A percentile compares a stretch with the other conserved stretches of the same genome.
phyloP scores from a whole-genome alignment of 1,140 invertebrate genomes.

The Pachypeltis micranthus region DNA sequence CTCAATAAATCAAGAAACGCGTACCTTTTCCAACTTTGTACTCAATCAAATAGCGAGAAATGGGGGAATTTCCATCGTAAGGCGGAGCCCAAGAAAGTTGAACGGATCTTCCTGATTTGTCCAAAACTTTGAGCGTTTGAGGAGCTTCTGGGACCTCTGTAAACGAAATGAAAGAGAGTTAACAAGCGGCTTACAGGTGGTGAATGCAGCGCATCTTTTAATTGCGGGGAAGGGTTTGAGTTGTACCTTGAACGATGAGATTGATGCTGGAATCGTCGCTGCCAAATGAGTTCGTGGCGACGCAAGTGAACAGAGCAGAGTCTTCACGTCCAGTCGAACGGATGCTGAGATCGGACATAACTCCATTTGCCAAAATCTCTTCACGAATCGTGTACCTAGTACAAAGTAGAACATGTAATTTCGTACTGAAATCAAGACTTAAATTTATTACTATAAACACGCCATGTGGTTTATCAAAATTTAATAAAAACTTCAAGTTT shows the following conservation, averaged over 20 bases:
- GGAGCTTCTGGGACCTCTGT: constrained; percentile 87
- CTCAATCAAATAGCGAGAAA: constrained; percentile 83
- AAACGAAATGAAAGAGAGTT: constrained; percentile 21
- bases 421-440: too few species aligned
- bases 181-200: too few species aligned
- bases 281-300: constrained; percentile 88
- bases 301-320: constrained; percentile 86
- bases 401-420: too few species aligned
- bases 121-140: constrained; percentile 76
- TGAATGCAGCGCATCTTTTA: too few species aligned
- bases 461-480: too few species aligned
- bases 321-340: constrained; percentile 79
- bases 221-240: too few species aligned
- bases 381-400: constrained; percentile 83
- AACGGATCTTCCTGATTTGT: constrained; percentile 80
- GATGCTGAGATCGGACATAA: constrained; percentile 78
- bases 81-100: constrained; percentile 85
- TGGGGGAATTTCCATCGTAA: constrained; percentile 89
- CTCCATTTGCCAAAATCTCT: constrained; percentile 73
- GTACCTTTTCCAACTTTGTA: constrained; percentile 82
- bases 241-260: constrained; percentile 80
- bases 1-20: too few species aligned
- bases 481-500: too few species aligned
- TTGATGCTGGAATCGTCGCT: constrained; percentile 91
- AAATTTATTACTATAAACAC: too few species aligned